Percentiles rank a stretch among this genome's conserved stretches.
Conservation (phyloP, 2,888 invertebrate genomes). For the Pogonocherus hispidulus region DNA sequence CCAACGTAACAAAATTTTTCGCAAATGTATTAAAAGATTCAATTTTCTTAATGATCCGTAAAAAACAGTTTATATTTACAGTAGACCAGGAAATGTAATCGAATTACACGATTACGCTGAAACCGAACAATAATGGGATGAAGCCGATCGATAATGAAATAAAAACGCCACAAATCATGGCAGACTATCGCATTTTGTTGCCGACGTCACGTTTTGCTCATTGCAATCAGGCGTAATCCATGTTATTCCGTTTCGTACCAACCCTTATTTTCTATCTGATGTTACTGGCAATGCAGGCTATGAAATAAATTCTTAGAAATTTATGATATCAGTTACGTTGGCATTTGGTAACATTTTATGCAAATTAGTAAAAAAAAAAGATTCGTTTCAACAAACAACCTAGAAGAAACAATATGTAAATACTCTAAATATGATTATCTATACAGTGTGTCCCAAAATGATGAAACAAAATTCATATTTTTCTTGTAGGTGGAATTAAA, state of each 20-base stretch:
- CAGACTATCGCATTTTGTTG: conserved; percentile 2
- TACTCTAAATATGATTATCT: no score
- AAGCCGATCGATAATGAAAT: conserved; percentile 3
- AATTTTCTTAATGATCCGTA: neutral
- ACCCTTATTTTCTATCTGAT: neutral
- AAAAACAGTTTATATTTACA: neutral
- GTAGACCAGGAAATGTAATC: neutral
- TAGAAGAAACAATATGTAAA: no score
- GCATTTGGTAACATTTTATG: neutral
- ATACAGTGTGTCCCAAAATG: no score
- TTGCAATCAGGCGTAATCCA: neutral
- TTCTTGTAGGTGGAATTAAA: no score
- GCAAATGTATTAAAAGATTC: neutral
- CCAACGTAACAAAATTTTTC: no score
- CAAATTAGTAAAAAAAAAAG: neutral
- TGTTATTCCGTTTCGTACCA: conserved; percentile 1
- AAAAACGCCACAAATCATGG: neutral
- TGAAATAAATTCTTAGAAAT: neutral
- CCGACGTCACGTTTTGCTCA: conserved; percentile 2
- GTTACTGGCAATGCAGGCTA: neutral
- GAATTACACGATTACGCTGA: neutral
- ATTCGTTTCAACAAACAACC: no score
- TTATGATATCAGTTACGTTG: neutral
- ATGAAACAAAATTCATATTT: no score
- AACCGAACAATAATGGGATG: neutral